phyloP scores from a whole-genome alignment of 2,113 vertebrate genomes.

The Silurus glanis region DNA sequence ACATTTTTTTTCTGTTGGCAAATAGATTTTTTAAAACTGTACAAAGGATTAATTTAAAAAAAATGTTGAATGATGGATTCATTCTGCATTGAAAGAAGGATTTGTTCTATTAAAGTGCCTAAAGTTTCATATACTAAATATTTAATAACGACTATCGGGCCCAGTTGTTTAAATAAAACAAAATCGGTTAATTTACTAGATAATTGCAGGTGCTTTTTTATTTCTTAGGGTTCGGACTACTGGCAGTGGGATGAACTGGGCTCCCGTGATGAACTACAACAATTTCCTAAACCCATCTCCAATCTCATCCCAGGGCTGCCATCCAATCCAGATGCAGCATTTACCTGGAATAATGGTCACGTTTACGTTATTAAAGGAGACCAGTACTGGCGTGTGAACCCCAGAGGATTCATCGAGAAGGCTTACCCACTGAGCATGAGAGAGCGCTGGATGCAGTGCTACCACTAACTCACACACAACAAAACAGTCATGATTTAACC shows the following conservation, averaged over 20 bases:
- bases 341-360: constrained; percentile 72
- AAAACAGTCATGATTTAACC: constrained; percentile 18
- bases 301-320: constrained; percentile 71
- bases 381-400: constrained; percentile 75
- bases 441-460: constrained; percentile 77
- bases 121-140: no score
- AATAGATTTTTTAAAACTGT: not conserved
- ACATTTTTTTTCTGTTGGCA: not conserved
- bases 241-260: constrained; percentile 82
- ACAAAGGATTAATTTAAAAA: no score
- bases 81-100: no score
- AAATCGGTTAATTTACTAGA: no score
- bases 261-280: constrained; percentile 61
- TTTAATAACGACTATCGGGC: no score
- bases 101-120: no score
- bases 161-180: no score
- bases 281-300: constrained; percentile 71
- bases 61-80: no score
- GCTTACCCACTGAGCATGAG: constrained; percentile 69
- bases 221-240: constrained; percentile 66
- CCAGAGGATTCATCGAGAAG: constrained; percentile 67
- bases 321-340: constrained; percentile 64
- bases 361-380: constrained; percentile 78
- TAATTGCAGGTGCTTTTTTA: no score
- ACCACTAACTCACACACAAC: constrained; percentile 59